Base-by-base conservation (phyloP, 2,113 vertebrate species). In the Lichenostomus cassidix region DNA sequence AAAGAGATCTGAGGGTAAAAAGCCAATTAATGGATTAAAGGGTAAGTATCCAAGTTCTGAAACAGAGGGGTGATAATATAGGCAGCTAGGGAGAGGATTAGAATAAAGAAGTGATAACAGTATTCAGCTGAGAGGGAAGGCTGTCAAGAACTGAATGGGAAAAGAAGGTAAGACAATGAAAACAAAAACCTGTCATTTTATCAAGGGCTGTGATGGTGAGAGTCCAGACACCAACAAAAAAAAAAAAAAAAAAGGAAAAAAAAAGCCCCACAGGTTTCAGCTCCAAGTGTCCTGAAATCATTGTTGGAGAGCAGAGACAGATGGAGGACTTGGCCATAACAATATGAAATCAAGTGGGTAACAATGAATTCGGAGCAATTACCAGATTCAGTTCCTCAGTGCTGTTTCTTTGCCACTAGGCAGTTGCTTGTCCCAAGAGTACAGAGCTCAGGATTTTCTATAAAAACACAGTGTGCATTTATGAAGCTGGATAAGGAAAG, bases 81-180 rank as follows among this genome's bases (percentile, higher is more conserved):
- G 96, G 97, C 98, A 98, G 97, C 96, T 96, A 96, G 94, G 94
- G 95, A 97, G 90, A 97, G 94, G 94, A 98, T 98, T 98, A 97
- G 96, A 98, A 97, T 97, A 97, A 97, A 98, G 96, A 98, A 97
- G 97, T 98, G 98, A 98, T 98, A 98, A 98, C 97, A 97, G 96
- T 96, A 98, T 98, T 98, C 98, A 97, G 94, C 89, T 96, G 96
- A 98, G 94, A 98, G 79, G 87, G 95, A 97, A 97, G 87, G 94
- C 96, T 98, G 97, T 98, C 97, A 97, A 97, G 97, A 97, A 95
- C 91, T 97, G 97, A 98, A 98, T 97, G 93, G 69, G 71, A 83
- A 95, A 94, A 95, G 95, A 97, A 97, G 87, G 95, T 93, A 97
- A 97, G 94, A 98, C 95, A 98, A 97, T 97, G 93, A 94, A 96